Base-by-base conservation (phyloP, 1,140 invertebrate genomes). In the Neotoxoptera formosana region DNA sequence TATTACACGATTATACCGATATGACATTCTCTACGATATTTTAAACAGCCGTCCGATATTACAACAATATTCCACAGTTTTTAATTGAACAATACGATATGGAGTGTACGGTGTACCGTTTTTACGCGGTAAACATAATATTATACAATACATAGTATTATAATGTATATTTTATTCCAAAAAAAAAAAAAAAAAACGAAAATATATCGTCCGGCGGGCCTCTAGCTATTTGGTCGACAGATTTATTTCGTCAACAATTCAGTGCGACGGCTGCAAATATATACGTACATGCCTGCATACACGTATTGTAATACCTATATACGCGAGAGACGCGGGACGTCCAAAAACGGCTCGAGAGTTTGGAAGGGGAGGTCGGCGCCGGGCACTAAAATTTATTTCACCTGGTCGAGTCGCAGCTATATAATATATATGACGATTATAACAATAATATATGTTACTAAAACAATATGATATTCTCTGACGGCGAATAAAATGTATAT, bases 181-280 rank as follows among this genome's bases (percentile, higher is more conserved):
- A 45, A 53, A 83, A 51, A 48, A 81, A 48, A 81, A 36, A 76
- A 81, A 41, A 41, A 36, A 76, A 76, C 60, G 17, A 76, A 76
- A 76, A n/a, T 76, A 76, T n/a, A 67, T 91, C 45, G 36, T 23
- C 34, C 48, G 47, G 34, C 36, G 87, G 87, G n/a, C 23, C n/a
- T n/a, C n/a, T n/a, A n/a, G n/a, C n/a, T 41, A 81, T 83, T 92
- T 92, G 53, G 83, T 83, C 20, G 81, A 92, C 48, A 92, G 67
- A 92, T 92, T 92, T 92, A 92, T 92, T 36, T 92, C 45, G 76
- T 41, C 91, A 84, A 84, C 81, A 91, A 91, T 91, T 76, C 41
- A 89, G 17, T 67, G 21, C 41, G 67, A 11, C 34, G 67, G 45
- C n/a, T 41, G 36, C 0, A 76, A 67, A 67, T n/a, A 67, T 34